A percentile compares a stretch with the other conserved stretches of the same genome.
These are phyloP conservation scores for Drosophila nr. perissopoda DNA, from an alignment of 2,888 invertebrate species.

Conservation along the genomic window DNA sequence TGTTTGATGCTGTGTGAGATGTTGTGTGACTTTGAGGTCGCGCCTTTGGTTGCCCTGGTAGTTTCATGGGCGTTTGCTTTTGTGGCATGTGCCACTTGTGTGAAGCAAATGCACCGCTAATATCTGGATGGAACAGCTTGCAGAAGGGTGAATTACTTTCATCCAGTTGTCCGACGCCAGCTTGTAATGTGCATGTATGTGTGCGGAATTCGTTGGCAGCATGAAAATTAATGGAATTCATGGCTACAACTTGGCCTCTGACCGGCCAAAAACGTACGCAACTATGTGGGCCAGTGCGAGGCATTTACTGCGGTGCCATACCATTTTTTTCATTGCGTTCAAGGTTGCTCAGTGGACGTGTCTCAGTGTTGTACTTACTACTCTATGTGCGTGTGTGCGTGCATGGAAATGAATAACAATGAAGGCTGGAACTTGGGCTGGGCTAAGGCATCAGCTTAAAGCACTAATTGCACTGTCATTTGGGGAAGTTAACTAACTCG, in stretches of 20 bases:
- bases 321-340: slow-evolving; percentile 80
- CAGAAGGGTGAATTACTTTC: slow-evolving; percentile 76
- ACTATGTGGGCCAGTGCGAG: slow-evolving; percentile 71
- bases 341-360: slow-evolving; percentile 64
- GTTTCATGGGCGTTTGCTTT: slow-evolving; percentile 47
- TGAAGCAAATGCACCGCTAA: slow-evolving; percentile 70
- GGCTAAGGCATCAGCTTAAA: slow-evolving; percentile 16
- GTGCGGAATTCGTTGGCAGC: slow-evolving; percentile 70
- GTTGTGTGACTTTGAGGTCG: slow-evolving; percentile 24
- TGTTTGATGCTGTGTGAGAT: slow-evolving; percentile 18
- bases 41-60: slow-evolving; percentile 14
- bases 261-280: slow-evolving; percentile 61
- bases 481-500: slow-evolving; percentile 26
- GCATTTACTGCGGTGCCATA: slow-evolving; percentile 66
- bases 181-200: slow-evolving; percentile 20
- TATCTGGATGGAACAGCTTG: slow-evolving; percentile 56
- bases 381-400: slow-evolving; percentile 24
- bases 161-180: slow-evolving; percentile 46
- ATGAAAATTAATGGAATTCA: slow-evolving; percentile 81
- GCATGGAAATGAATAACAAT: slow-evolving; percentile 66
- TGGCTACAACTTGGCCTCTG: slow-evolving; percentile 69
- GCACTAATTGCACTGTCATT: slow-evolving; percentile 67
- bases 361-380: background rate
- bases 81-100: slow-evolving; percentile 34
- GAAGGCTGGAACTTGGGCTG: slow-evolving; percentile 6